A percentile compares a stretch with the other conserved stretches of the same genome.
phyloP scores from a whole-genome alignment of 1,140 invertebrate genomes.

The Oreohelix idahoensis region DNA sequence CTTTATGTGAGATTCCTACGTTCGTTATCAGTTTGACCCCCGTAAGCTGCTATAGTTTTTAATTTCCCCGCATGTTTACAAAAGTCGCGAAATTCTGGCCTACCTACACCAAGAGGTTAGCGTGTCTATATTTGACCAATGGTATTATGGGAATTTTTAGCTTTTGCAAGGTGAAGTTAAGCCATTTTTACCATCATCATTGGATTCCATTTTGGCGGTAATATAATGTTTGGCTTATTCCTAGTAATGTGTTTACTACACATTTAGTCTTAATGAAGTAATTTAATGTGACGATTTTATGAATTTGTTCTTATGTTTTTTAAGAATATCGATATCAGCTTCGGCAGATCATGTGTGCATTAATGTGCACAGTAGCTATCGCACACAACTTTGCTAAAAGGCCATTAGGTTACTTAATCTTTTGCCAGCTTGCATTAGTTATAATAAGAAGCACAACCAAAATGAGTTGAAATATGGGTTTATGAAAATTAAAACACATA shows the following conservation, averaged over 20 bases:
- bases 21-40: too few species aligned
- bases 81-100: too few species aligned
- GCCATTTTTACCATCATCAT: conserved; percentile 10
- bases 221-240: background rate
- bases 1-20: too few species aligned
- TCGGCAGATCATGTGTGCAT: too few species aligned
- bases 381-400: background rate
- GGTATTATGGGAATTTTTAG: background rate
- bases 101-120: too few species aligned
- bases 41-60: too few species aligned
- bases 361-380: background rate
- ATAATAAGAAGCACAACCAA: background rate
- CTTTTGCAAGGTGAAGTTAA: background rate
- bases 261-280: background rate
- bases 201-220: conserved; percentile 33
- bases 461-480: background rate
- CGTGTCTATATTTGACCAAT: too few species aligned
- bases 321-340: too few species aligned
- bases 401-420: background rate
- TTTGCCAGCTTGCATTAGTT: background rate
- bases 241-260: background rate
- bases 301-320: background rate
- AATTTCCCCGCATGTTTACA: too few species aligned
- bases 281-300: background rate
- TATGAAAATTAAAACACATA: too few species aligned